Conservation (phyloP, 2,888 invertebrate species). For the Lepidochitona cinerea region DNA sequence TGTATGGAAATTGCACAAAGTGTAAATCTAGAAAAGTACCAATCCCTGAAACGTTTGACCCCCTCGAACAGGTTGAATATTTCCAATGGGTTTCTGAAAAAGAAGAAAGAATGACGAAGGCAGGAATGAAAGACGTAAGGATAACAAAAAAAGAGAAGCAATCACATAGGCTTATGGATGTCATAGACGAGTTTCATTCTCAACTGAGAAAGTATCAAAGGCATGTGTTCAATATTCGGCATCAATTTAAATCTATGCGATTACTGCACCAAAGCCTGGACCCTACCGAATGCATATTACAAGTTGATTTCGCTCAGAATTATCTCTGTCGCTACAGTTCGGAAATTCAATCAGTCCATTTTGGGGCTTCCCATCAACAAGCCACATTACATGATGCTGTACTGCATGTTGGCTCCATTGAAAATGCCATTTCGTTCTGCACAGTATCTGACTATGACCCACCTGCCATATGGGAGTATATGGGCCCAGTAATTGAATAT, state of each 20-base stretch:
- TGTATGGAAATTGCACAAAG: conserved; percentile 18
- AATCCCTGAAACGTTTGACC: background rate
- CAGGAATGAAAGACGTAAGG: background rate
- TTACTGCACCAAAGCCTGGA: background rate
- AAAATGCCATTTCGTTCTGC: conserved; percentile 36
- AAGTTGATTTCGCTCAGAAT: background rate
- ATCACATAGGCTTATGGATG: background rate
- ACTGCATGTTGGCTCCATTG: background rate
- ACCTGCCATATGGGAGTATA: conserved; percentile 68
- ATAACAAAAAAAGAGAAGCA: conserved; percentile 10
- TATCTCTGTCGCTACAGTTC: background rate
- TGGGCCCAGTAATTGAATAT: conserved; percentile 49
- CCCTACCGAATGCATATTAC: background rate
- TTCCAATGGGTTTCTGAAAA: background rate
- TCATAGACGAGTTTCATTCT: conserved; percentile 13
- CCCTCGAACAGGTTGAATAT: background rate
- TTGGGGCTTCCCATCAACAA: background rate
- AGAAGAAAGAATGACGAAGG: background rate
- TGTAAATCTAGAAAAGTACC: conserved; percentile 13
- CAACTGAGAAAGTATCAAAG: background rate
- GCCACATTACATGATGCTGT: background rate
- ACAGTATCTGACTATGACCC: conserved; percentile 66
- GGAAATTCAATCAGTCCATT: background rate
- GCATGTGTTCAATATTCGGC: conserved; percentile 11
- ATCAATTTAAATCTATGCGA: conserved; percentile 6